Percentiles rank a stretch among this genome's conserved stretches.
These are phyloP conservation scores for Ypsolopha scabrella DNA, from an alignment of 2,888 invertebrate genomes.

Conservation along the genomic window DNA sequence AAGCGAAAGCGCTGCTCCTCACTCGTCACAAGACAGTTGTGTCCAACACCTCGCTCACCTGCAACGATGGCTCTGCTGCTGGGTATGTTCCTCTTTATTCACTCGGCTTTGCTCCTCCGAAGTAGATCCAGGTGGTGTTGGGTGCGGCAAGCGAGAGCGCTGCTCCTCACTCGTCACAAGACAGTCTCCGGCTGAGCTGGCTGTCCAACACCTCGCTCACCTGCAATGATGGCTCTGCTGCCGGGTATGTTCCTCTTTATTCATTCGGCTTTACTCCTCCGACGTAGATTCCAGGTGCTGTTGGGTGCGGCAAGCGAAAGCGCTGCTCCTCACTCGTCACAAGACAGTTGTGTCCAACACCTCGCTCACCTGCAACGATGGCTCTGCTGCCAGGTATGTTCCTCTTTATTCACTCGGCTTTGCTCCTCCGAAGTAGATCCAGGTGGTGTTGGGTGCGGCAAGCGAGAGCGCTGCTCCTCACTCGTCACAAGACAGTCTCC, in stretches of 20 bases:
- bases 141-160: constrained; percentile 23
- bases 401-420: background rate
- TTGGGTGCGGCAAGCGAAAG: constrained; percentile 20
- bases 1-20: constrained; percentile 29
- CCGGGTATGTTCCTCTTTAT: constrained; percentile 69
- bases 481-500: constrained; percentile 40
- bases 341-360: constrained; percentile 73
- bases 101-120: too few species aligned
- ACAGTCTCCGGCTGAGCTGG: constrained; percentile 68
- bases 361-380: constrained; percentile 88
- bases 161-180: constrained; percentile 21
- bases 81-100: constrained; percentile 62
- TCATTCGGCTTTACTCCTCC: too few species aligned
- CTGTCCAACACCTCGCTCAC: constrained; percentile 81
- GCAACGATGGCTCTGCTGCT: constrained; percentile 88
- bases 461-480: constrained; percentile 31
- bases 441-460: constrained; percentile 1
- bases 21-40: constrained; percentile 46
- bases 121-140: background rate
- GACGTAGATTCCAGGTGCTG: background rate
- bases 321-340: constrained; percentile 19
- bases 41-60: constrained; percentile 80
- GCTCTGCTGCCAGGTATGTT: constrained; percentile 81
- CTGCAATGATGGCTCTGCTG: constrained; percentile 88
- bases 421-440: background rate